Percentiles rank a stretch among this genome's conserved stretches.
Evolutionary conservation across 2,888 invertebrate genomes (phyloP).

Genomic region (Eurytoma adleriae): DNA sequence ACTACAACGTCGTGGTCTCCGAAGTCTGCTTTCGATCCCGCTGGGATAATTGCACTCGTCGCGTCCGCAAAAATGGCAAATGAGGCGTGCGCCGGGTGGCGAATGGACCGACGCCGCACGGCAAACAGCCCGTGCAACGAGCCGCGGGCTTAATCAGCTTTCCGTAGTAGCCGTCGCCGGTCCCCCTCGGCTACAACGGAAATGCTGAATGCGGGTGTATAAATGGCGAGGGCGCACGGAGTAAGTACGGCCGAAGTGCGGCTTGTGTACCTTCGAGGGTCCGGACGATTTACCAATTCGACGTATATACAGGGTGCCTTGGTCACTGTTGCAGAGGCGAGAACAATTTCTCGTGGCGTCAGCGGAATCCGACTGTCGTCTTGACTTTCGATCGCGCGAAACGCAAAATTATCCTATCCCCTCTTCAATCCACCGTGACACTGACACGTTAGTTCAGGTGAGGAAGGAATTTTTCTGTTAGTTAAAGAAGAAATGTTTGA

Average conservation of each 20-base stretch:
- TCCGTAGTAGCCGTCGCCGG: slow-evolving; percentile 59
- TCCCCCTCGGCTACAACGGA: slow-evolving; percentile 62
- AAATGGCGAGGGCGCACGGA: slow-evolving; percentile 54
- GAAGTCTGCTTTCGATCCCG: too few species aligned
- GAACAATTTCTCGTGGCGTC: background rate
- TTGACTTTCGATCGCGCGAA: slow-evolving; percentile 37
- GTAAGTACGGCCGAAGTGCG: too few species aligned
- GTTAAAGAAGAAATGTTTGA: too few species aligned
- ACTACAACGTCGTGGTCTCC: too few species aligned
- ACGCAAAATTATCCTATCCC: too few species aligned
- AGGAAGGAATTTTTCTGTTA: too few species aligned
- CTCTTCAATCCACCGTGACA: too few species aligned
- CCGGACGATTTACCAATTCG: slow-evolving; percentile 56
- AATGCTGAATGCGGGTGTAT: slow-evolving; percentile 67
- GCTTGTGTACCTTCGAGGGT: background rate
- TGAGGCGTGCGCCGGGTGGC: background rate
- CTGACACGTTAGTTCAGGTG: too few species aligned
- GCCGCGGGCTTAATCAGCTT: slow-evolving; percentile 64
- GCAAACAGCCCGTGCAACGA: slow-evolving; percentile 21
- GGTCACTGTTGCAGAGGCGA: too few species aligned
- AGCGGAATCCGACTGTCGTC: slow-evolving; percentile 33
- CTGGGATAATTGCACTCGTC: too few species aligned
- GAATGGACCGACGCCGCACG: slow-evolving; percentile 30
- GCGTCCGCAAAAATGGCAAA: background rate
- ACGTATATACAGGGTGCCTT: background rate